Evolutionary conservation across 92 coral and sea anemone genomes (phyloP).

Genomic region (Parazoanthus swiftii): DNA sequence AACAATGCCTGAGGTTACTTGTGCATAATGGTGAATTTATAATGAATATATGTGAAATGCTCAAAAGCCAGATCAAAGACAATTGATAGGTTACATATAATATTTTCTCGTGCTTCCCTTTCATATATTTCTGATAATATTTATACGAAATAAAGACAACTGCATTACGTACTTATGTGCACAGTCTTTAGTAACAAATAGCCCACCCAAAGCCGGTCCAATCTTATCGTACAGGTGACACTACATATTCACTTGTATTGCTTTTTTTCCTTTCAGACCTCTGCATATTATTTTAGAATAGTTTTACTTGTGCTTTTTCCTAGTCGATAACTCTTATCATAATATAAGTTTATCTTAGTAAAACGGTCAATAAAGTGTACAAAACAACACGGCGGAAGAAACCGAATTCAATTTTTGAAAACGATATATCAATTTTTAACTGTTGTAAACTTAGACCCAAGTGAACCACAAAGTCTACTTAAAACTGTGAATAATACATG

Average conservation of each 20-base stretch:
- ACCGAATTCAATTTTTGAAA: neutral
- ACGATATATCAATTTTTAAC: neutral
- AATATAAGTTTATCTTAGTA: neutral
- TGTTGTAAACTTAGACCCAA: neutral
- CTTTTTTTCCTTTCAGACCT: constrained; percentile 5
- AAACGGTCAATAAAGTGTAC: neutral
- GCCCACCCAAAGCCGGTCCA: neutral
- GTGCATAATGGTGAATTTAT: constrained; percentile 1
- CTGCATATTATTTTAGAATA: neutral
- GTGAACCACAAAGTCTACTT: constrained; percentile 11
- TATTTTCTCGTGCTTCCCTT: constrained; percentile 1
- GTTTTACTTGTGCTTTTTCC: neutral
- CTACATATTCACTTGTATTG: neutral
- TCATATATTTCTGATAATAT: neutral
- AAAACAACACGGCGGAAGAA: neutral
- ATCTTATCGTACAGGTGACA: constrained; percentile 25
- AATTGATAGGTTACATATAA: neutral
- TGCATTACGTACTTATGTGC: neutral
- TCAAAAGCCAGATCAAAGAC: neutral
- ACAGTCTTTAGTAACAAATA: neutral
- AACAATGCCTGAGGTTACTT: neutral
- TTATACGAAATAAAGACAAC: too few species aligned
- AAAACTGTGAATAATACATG: constrained; percentile 20
- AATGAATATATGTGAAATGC: neutral
- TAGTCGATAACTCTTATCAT: neutral